Base-by-base conservation (phyloP, 2,888 invertebrate genomes). In the Rhaphigaster nebulosa region DNA sequence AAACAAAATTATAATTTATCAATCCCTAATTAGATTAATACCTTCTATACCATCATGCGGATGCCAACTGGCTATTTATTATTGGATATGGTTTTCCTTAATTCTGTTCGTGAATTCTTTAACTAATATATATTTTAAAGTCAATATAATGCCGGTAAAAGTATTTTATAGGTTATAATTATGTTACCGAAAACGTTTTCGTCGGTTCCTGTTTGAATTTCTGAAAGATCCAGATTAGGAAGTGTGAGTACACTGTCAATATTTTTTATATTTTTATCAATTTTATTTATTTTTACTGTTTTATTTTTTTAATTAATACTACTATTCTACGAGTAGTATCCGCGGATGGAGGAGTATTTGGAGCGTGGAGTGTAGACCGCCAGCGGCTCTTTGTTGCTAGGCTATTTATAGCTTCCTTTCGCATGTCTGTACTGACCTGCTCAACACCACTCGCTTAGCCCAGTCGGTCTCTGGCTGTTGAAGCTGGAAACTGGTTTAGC, bases 401-500 rank as follows among this genome's bases (percentile, higher is more conserved):
- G 41, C 84, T 84, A 84, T 84, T 84, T 84, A 84, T 84, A 84
- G 84, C 84, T 45, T 41, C 80, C 80, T 80, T 80, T 84, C 84
- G 84, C 70, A 76, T 45, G 84, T 84, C 84, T 12, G 45, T n/a
- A 84, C 84, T 84, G 84, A 84, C 84, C 84, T 15, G 45, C 84
- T 84, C 84, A 84, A 84, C 84, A 84, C 41, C 38, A 23, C 76
- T 41, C 20, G 13, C 80, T 41, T 29, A 29, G 29, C 18, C 34
- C 20, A 10, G 10, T 38, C 70, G 38, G 70, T 76, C 20, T 76
- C 26, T 60, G 60, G 10, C 60, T 60, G 60, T 60, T 60, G 60
- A n/a, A 60, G 60, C 26, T 26, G 3, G 1, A 60, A n/a, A 8
- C 0, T 26, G 26, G 26, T n/a, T 60, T 60, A 60, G n/a, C 5